Conservation (phyloP, 2,797 vertebrate species). For the Urophycis tenuis region DNA sequence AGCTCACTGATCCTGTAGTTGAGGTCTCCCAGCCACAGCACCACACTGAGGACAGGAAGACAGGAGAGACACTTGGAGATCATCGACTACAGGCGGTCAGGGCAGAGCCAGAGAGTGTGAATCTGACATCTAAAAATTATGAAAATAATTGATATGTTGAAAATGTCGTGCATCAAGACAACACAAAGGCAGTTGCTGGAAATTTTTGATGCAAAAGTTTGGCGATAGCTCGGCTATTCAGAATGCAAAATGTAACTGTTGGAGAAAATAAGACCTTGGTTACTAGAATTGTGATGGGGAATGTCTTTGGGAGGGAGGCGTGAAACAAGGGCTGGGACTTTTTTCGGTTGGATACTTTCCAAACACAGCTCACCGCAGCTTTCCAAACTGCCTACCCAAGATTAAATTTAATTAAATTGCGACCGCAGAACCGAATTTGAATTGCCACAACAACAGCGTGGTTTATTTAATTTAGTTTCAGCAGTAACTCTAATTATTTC, state of each 20-base stretch:
- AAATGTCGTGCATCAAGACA: neutral
- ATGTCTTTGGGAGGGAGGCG: no score
- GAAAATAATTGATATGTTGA: no score
- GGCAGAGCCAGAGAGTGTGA: no score
- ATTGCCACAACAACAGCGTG: neutral
- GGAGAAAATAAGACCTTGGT: neutral
- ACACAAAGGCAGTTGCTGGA: neutral
- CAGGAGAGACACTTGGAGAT: neutral
- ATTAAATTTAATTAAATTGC: neutral
- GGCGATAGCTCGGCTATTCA: neutral
- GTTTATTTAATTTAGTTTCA: no score
- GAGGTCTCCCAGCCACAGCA: conserved; percentile 95
- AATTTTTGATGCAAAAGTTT: neutral
- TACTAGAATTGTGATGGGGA: neutral
- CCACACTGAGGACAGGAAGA: conserved; percentile 65
- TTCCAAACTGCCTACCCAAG: no score
- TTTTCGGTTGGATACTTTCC: no score
- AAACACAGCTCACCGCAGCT: no score
- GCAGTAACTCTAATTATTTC: neutral
- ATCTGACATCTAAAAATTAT: neutral
- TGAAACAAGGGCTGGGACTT: no score
- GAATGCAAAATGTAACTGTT: no score
- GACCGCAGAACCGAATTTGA: neutral
- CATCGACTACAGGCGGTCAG: neutral
- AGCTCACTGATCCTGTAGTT: conserved; percentile 93